Percentiles rank a stretch among this genome's conserved stretches.
phyloP scores from a whole-genome alignment of 2,113 vertebrate genomes.

The Sisor rabdophorus region DNA sequence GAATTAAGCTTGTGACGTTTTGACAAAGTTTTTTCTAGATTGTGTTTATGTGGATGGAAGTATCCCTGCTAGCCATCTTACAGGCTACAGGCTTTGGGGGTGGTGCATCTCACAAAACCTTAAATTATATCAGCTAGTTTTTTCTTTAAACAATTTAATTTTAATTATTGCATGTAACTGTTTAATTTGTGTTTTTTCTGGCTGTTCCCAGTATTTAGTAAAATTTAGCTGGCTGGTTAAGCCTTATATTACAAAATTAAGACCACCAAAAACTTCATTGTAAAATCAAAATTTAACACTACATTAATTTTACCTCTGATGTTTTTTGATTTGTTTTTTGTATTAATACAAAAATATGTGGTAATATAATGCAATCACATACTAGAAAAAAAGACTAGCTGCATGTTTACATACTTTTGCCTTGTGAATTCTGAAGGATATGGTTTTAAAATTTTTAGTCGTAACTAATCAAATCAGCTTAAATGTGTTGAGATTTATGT shows the following conservation, averaged over 20 bases:
- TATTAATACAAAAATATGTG: not conserved
- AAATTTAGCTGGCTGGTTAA: not conserved
- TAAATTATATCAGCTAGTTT: no score
- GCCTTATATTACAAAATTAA: not conserved
- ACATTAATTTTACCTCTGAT: no score
- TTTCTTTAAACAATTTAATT: no score
- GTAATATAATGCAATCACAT: not conserved
- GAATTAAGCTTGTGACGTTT: not conserved
- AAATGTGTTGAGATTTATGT: no score
- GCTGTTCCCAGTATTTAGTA: not conserved
- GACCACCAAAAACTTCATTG: not conserved
- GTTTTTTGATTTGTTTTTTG: not conserved
- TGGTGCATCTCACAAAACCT: not conserved
- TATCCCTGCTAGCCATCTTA: not conserved
- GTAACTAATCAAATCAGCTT: conserved; percentile 1
- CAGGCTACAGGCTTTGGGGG: not conserved
- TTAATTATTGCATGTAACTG: no score
- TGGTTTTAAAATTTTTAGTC: not conserved
- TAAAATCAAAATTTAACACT: not conserved
- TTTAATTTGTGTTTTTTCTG: no score
- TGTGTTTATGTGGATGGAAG: not conserved
- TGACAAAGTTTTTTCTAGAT: not conserved
- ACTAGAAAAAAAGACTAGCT: not conserved
- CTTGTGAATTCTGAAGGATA: not conserved
- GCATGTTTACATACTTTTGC: not conserved